Conservation (phyloP, 2,797 vertebrate genomes). For the Pempheris klunzingeri region DNA sequence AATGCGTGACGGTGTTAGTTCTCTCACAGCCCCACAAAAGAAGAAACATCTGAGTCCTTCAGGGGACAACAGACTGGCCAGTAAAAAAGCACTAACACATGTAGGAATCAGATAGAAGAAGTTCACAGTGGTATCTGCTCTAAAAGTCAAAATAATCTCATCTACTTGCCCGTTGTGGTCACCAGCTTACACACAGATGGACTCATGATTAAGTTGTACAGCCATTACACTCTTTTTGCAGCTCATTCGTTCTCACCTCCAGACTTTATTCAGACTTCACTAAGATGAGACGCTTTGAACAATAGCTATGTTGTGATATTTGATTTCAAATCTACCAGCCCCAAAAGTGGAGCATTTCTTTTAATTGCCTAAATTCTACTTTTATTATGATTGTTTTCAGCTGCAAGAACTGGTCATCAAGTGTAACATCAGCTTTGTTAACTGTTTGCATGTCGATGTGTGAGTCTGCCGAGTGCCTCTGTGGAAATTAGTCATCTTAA, state of each 20-base stretch:
- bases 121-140: neutral
- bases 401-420: neutral
- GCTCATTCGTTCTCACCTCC: neutral
- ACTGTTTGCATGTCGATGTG: neutral
- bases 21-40: neutral
- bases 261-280: neutral
- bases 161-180: neutral
- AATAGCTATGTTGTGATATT: neutral
- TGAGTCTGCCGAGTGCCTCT: neutral
- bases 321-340: neutral
- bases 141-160: neutral
- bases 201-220: too few species aligned
- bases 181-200: neutral
- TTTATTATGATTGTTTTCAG: neutral
- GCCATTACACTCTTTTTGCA: too few species aligned
- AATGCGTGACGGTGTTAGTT: neutral
- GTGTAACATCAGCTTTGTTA: neutral
- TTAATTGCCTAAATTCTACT: neutral
- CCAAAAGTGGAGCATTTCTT: neutral
- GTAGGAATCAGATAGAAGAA: neutral
- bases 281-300: neutral
- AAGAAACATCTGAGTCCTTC: slow-evolving; percentile 10
- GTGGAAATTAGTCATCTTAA: neutral
- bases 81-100: too few species aligned
- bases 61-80: neutral